A percentile compares a stretch with the other conserved stretches of the same genome.
phyloP scores from a whole-genome alignment of 2,113 vertebrate species.

The Embiotoca jacksoni region DNA sequence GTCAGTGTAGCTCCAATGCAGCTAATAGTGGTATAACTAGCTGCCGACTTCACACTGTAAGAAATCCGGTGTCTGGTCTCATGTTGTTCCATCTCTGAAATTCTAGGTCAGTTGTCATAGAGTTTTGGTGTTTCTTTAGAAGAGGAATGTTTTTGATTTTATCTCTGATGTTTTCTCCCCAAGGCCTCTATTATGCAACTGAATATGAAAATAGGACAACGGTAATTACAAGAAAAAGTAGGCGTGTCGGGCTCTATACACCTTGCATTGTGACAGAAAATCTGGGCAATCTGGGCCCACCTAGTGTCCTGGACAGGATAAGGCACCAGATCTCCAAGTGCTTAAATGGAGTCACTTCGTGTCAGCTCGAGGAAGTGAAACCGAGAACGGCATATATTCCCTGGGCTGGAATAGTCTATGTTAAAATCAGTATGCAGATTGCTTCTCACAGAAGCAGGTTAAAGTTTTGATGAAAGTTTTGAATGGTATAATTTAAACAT shows the following conservation, averaged over 20 bases:
- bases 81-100: conserved; percentile 36
- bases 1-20: conserved; percentile 21
- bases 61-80: conserved; percentile 13
- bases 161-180: conserved; percentile 46
- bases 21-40: conserved; percentile 52
- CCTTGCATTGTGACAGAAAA: background rate
- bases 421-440: background rate
- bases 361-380: background rate
- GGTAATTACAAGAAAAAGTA: conserved; percentile 17
- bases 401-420: background rate
- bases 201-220: conserved; percentile 53
- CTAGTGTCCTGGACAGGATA: background rate
- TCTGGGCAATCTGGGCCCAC: background rate
- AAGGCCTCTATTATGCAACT: conserved; percentile 42
- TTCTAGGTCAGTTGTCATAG: conserved; percentile 35
- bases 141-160: conserved; percentile 34
- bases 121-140: conserved; percentile 22
- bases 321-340: background rate
- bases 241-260: background rate
- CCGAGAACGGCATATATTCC: background rate
- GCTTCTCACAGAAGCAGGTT: background rate
- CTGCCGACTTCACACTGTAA: conserved; percentile 49
- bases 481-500: background rate
- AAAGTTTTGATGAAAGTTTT: background rate
- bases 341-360: background rate